Evolutionary conservation across 2,113 vertebrate genomes (phyloP).

Genomic region (Harpagus bidentatus): DNA sequence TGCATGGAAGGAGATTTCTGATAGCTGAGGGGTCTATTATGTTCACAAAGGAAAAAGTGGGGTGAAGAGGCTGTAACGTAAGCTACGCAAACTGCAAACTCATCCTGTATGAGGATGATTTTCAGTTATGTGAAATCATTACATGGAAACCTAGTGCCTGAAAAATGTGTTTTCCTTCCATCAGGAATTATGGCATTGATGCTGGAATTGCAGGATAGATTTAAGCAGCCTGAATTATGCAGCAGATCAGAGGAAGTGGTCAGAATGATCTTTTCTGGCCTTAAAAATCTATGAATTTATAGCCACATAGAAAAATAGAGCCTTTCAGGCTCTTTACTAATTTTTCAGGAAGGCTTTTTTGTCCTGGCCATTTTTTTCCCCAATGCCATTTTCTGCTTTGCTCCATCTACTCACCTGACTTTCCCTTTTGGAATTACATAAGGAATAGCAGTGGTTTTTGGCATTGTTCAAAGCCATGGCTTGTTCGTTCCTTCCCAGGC

Average conservation of each 20-base stretch:
- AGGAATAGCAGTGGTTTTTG: not conserved
- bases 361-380: not conserved
- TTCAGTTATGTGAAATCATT: not conserved
- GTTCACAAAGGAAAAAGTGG: not conserved
- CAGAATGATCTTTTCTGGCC: not conserved
- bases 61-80: accelerated
- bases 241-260: not conserved
- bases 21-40: not conserved
- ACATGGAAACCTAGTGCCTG: not conserved
- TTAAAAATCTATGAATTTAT: not conserved
- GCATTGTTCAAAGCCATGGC: not conserved
- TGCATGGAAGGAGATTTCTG: not conserved
- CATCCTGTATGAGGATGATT: not conserved
- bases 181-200: not conserved
- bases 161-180: not conserved
- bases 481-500: not conserved
- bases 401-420: not conserved
- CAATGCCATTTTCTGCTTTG: not conserved
- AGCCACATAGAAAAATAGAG: not conserved
- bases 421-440: not conserved
- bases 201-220: not conserved
- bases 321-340: not conserved
- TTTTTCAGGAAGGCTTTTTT: not conserved
- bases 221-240: not conserved
- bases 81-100: not conserved